These are phyloP conservation scores for Spea hammondii DNA, from an alignment of 2,797 vertebrate genomes.

Conservation along the genomic window DNA sequence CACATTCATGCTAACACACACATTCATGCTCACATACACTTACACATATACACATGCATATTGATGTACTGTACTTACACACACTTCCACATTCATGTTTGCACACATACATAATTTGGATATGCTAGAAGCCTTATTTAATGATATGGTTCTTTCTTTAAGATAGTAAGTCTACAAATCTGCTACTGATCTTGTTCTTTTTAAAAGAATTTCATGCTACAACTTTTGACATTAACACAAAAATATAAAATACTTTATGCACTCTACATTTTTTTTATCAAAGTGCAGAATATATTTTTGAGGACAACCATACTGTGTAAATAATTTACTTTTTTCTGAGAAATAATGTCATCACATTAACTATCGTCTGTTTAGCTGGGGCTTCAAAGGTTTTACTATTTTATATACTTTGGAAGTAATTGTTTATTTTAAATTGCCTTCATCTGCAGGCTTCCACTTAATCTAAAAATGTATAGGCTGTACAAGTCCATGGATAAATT, in stretches of 20 bases:
- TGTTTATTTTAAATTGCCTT: conserved; percentile 62
- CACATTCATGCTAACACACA: too few species aligned
- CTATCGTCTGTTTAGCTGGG: neutral
- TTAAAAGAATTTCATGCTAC: neutral
- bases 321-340: conserved; percentile 16
- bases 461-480: conserved; percentile 61
- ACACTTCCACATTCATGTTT: too few species aligned
- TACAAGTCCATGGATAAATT: conserved; percentile 68
- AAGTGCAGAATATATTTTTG: neutral
- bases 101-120: too few species aligned
- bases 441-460: conserved; percentile 59
- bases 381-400: conserved; percentile 36
- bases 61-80: too few species aligned
- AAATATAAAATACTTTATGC: neutral
- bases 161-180: too few species aligned
- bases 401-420: conserved; percentile 48
- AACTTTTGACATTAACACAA: neutral
- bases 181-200: too few species aligned
- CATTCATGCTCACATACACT: too few species aligned
- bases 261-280: neutral
- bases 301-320: neutral
- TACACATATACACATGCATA: too few species aligned
- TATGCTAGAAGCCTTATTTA: too few species aligned
- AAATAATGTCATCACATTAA: conserved; percentile 15
- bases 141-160: too few species aligned